Evolutionary conservation across 2,888 invertebrate species (phyloP), one percentile per base, ranked within the genome.

Genomic region (Tenthredo scrophulariae): DNA sequence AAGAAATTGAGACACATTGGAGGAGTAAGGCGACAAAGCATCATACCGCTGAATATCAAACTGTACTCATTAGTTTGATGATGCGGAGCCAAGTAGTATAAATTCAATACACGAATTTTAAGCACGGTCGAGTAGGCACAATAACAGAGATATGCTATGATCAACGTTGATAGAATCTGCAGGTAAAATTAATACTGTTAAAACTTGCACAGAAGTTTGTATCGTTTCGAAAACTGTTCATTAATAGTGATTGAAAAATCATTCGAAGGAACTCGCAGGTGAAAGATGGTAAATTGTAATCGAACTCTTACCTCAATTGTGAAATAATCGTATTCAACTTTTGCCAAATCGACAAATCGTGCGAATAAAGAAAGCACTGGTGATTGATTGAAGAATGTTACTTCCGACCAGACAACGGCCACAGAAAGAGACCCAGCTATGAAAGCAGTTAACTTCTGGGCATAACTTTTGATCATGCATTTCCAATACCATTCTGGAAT

Each of bases 51-150:
- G 94, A 99, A 99, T 91, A 99, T 98, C 86, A 99, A 96, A 93
- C 98, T 99, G 94, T 99, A 99, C 92, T 99, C 99, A 92, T 99
- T 99, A 9, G 99, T 99, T 94, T 98, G 98, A 93, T 99, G 99
- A 93, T 99, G 97, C 0, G 99, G 98, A 5, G 99, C 99, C 89
- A 99, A 94, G 93, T 99, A 99, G 94, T 99, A 99, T 88, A 99
- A 96, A 94, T 99, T 99, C 74, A 99, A 95, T 46, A 99, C 96
- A 84, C 98, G 96, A 89, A 99, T 98, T 94, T 99, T 98, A 89
- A 99, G 96, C 65, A 99, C 97, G 0, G 99, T 99, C 37, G 98
- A 99, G 94, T 99, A 99, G 2, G 99, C 99, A 94, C 99, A 99
- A 92, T 98, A 97, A 94, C 99, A 98, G 92, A 99, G 95, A 94